Base-by-base conservation (phyloP, 1,140 invertebrate genomes). In the Aphelenchoides besseyi region DNA sequence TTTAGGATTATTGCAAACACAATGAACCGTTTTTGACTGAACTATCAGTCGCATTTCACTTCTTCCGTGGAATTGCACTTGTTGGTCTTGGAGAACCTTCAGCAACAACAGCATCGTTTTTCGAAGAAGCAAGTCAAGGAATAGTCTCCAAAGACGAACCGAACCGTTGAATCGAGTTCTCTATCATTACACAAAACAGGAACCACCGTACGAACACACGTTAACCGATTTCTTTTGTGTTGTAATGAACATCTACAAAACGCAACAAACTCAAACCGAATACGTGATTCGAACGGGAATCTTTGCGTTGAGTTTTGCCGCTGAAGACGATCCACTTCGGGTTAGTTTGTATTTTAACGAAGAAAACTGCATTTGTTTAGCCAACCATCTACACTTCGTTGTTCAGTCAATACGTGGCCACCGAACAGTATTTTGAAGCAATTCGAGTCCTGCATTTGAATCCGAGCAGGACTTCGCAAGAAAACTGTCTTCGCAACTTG, bases 211-310 rank as follows among this genome's bases (percentile, higher is more conserved):
- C 63, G 23, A 63, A 30, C 63, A 74, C 37, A 74, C 72, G 23
- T n/a, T 71, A 16, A 55, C 36, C 35, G 72, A 74, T 36, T 74
- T 74, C 53, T 74, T 33, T 36, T 41, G 52, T 30, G 69, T 66
- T 8, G 73, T 75, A 35, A 75, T 75, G 74, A 48, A 48, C 33
- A 37, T 76, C 8, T 79, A 75, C 72, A 73, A 78, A 32, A n/a
- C n/a, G 1, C 30, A 29, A 23, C 77, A 79, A 16, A 67, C 55
- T 2, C 75, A 76, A 37, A 28, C 37, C 23, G 54, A 68, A 18
- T 76, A 75, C 64, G 75, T 76, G 26, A 52, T 76, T 66, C n/a
- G 37, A 30, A 52, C 72, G 9, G 75, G 76, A 16, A 52, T 69
- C 2, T 33, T 67, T 18, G 75, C 75, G 18, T 30, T 76, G 16